Base-by-base conservation (phyloP, 2,888 invertebrate genomes). In the Cremastinae sp. region DNA sequence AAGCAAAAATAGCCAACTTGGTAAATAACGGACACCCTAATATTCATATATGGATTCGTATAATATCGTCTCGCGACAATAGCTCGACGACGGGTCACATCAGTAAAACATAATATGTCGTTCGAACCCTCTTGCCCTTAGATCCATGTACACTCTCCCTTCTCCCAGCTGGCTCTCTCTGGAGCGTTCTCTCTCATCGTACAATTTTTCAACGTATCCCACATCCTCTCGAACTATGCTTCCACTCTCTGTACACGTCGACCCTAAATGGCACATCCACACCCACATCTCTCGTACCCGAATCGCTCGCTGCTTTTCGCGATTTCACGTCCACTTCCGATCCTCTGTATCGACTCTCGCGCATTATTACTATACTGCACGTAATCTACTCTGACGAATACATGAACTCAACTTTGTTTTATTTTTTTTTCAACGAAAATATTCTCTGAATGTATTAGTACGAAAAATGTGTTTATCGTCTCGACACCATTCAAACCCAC, bases 21-120 rank as follows among this genome's bases (percentile, higher is more conserved):
- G n/a, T n/a, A n/a, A n/a, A n/a, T n/a, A n/a, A n/a, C n/a, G n/a
- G n/a, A n/a, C n/a, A n/a, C n/a, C n/a, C n/a, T n/a, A n/a, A n/a
- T n/a, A n/a, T n/a, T n/a, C n/a, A n/a, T n/a, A n/a, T n/a, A n/a
- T n/a, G n/a, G n/a, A n/a, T n/a, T n/a, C n/a, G 49, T 54, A 66
- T 66, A 56, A 64, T 64, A 72, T 65, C 72, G 64, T n/a, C n/a
- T n/a, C 64, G 56, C 64, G 64, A 72, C 54, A 65, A 72, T 72
- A 65, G 64, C 53, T 43, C 61, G 43, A 61, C 61, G 43, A 72
- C 49, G 72, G 56, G 38, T 41, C 49, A 72, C n/a, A n/a, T n/a
- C n/a, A n/a, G n/a, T n/a, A 36, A 61, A 59, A 54, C 45, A 36
- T 71, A 43, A 47, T 64, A 62, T 56, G 54, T 65, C 22, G 16